Conservation (phyloP, 2,113 vertebrate genomes). For the Rhegmatorhina hoffmannsi region DNA sequence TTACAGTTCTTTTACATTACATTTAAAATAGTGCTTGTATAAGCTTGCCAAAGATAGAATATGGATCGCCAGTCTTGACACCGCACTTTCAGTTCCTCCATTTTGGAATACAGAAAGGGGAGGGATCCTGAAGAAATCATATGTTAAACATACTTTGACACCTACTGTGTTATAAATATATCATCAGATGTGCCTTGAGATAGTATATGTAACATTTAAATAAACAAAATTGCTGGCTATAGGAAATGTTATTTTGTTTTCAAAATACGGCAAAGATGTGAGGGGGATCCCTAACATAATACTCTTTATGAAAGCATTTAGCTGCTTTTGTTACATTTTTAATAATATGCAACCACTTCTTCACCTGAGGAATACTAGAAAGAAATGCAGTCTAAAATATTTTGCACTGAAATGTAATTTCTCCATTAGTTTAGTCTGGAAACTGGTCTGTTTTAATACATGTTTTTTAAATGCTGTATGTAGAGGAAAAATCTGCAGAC, state of each 20-base stretch:
- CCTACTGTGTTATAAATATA: constrained; percentile 92
- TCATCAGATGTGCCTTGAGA: constrained; percentile 99
- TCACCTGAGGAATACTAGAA: constrained; percentile 90
- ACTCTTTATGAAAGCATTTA: constrained; percentile 94
- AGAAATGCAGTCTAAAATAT: constrained; percentile 91
- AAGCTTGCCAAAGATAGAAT: constrained; percentile 99
- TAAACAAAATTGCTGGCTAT: constrained; percentile 92
- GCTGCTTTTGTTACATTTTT: constrained; percentile 98
- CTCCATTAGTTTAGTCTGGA: constrained; percentile 92
- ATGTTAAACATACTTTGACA: constrained; percentile 87
- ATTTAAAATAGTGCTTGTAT: constrained; percentile 97
- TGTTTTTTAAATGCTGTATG: constrained; percentile 87
- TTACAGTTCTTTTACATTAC: constrained; percentile 87
- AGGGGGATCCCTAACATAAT: constrained; percentile 85
- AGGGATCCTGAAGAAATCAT: constrained; percentile 86
- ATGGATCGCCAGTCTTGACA: constrained; percentile 91
- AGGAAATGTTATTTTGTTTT: constrained; percentile 91
- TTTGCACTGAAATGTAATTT: constrained; percentile 99
- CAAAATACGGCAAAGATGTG: constrained; percentile 83
- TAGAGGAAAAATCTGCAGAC: constrained; percentile 81
- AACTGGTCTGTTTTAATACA: constrained; percentile 91
- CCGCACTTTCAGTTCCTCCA: constrained; percentile 92
- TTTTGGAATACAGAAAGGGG: constrained; percentile 86
- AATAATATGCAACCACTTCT: constrained; percentile 99
- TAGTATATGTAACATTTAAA: constrained; percentile 95